Evolutionary conservation across 1,140 invertebrate genomes (phyloP), one percentile per base, ranked within the genome.

Genomic region (Camponotus vicinus): DNA sequence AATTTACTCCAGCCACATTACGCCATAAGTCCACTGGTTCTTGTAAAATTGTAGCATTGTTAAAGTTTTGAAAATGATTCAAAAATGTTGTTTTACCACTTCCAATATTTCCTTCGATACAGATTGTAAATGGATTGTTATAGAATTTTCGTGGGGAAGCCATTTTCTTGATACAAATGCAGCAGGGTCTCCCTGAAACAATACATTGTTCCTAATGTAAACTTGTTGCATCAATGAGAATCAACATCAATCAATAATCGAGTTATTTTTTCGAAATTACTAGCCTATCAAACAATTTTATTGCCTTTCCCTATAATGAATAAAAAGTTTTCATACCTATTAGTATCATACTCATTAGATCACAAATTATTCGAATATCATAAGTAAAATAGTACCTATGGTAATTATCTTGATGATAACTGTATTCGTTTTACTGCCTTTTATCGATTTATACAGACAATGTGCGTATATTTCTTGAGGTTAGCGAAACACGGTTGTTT

Each of bases 51-150:
- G 92, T 86, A 13, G 95, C 94, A 86, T 95, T 95, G 8, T 94
- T 88, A 89, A 93, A 97, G 86, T 97, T 96, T 67, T 96, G 95
- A 93, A 99, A 99, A 95, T 98, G 97, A 86, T 98, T 96, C 6
- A 99, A 94, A 91, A 98, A 98, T 13, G 98, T 98, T 11, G 98
- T 98, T 95, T 99, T 99, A 4, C 98, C 98, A 93, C 98, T 98
- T 49, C 98, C 98, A 91, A 99, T 99, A 93, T 99, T 99, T 40
- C 98, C 98, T 94, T 99, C 98, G 18, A 99, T 97, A 27, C 98
- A 97, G 11, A 99, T 97, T 8, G 97, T 97, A 91, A 97, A 97
- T 27, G 97, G 96, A 6, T 90, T 86, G 13, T 86, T 87, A 2
- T 66, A 78, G 11, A 85, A 42, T 55, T 90, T 92, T n/a, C 11